Conservation (phyloP, 2,888 invertebrate species). For the Eremobia ochroleuca region DNA sequence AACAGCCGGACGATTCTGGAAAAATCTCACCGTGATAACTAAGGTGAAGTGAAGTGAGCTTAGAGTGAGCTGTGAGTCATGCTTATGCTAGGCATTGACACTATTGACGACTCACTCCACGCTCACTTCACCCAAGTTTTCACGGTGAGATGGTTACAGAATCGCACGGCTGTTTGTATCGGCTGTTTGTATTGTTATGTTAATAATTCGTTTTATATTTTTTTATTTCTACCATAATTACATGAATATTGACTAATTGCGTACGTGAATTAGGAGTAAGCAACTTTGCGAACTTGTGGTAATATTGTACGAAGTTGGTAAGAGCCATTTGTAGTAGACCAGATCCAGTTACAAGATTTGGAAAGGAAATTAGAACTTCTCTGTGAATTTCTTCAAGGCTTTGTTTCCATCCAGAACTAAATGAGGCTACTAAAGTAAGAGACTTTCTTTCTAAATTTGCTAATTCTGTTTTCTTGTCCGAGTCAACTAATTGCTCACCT, state of each 20-base stretch:
- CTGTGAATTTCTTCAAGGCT: slow-evolving; percentile 98
- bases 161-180: too few species aligned
- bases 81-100: too few species aligned
- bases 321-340: slow-evolving; percentile 98
- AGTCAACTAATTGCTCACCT: slow-evolving; percentile 96
- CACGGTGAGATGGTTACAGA: too few species aligned
- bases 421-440: slow-evolving; percentile 96
- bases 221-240: slow-evolving; percentile 99
- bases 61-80: too few species aligned
- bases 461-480: slow-evolving; percentile 93
- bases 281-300: slow-evolving; percentile 98
- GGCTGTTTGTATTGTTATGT: slow-evolving; percentile 49
- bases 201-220: slow-evolving; percentile 99
- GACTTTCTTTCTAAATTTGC: slow-evolving; percentile 95
- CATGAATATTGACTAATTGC: slow-evolving; percentile 99
- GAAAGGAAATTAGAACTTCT: slow-evolving; percentile 98
- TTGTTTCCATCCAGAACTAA: slow-evolving; percentile 98
- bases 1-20: too few species aligned
- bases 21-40: too few species aligned
- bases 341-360: slow-evolving; percentile 98
- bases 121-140: too few species aligned
- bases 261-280: slow-evolving; percentile 96
- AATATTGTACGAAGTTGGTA: slow-evolving; percentile 99
- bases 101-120: too few species aligned
- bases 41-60: too few species aligned